Evolutionary conservation across 2,797 vertebrate species (phyloP).

Genomic region (Acanthurus lineatus): DNA sequence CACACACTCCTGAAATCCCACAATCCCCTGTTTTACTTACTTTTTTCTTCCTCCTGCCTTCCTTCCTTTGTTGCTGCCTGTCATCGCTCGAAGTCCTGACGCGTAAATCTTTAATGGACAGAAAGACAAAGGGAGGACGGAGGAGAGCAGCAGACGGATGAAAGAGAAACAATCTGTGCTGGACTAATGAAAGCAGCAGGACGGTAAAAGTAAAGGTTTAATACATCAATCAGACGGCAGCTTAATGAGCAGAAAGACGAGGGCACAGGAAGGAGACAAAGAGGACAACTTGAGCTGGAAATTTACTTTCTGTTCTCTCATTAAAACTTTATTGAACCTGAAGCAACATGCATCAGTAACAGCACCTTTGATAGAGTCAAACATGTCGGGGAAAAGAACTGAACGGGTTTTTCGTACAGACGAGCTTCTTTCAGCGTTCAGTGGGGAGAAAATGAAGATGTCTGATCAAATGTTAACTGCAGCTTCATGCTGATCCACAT

Average conservation of each 20-base stretch:
- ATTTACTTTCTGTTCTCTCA: slow-evolving; percentile 32
- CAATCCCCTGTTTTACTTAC: not conserved
- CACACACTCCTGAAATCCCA: not conserved
- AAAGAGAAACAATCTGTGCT: slow-evolving; percentile 58
- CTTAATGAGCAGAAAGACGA: slow-evolving; percentile 56
- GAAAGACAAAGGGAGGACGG: slow-evolving; percentile 41
- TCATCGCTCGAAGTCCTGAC: not conserved
- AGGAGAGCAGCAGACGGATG: slow-evolving; percentile 39
- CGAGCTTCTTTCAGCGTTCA: too few relatives aligned
- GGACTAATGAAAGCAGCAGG: slow-evolving; percentile 54
- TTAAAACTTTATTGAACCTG: slow-evolving; percentile 43
- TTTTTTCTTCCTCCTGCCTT: slow-evolving; percentile 50
- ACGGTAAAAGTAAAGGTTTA: slow-evolving; percentile 65
- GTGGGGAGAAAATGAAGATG: too few relatives aligned
- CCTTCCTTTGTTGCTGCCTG: slow-evolving; percentile 5
- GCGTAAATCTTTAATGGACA: slow-evolving; percentile 50
- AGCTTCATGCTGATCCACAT: not conserved
- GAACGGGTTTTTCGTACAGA: not conserved
- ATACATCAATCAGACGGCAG: slow-evolving; percentile 60
- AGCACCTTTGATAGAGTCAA: slow-evolving; percentile 12
- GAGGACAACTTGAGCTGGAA: too few relatives aligned
- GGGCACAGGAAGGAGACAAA: slow-evolving; percentile 3
- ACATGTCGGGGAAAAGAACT: not conserved
- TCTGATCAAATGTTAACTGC: not conserved
- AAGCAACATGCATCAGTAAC: not conserved